A percentile compares a stretch with the other conserved stretches of the same genome.
These are phyloP conservation scores for Alligator sinensis DNA, from an alignment of 2,113 vertebrate species.

Conservation along the genomic window DNA sequence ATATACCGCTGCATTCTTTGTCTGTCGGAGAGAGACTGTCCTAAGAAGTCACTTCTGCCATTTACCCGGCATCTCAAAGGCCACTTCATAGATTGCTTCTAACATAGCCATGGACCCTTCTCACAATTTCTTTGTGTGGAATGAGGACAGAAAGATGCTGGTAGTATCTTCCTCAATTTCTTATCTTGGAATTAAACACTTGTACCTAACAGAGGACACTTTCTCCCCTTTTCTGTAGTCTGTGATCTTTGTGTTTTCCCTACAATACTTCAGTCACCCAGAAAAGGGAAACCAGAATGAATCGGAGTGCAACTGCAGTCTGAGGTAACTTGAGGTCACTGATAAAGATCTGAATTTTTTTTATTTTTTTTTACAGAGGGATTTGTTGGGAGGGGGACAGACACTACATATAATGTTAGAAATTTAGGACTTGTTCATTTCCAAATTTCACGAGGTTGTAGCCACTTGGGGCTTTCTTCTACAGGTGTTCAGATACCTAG, in stretches of 20 bases:
- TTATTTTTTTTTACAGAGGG: background rate
- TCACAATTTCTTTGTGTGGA: background rate
- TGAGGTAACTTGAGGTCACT: background rate
- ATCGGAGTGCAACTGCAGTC: background rate
- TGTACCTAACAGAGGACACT: background rate
- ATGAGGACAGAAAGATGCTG: background rate
- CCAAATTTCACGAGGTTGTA: background rate
- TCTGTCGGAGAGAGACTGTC: background rate
- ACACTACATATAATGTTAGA: background rate
- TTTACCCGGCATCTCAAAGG: background rate
- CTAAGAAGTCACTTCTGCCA: background rate
- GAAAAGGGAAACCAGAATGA: background rate
- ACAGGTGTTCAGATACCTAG: background rate
- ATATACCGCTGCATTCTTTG: background rate
- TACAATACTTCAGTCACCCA: background rate
- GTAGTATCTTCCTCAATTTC: background rate
- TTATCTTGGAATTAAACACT: background rate
- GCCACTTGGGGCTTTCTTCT: background rate
- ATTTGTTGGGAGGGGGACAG: background rate
- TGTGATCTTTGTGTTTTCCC: background rate
- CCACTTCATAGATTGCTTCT: background rate
- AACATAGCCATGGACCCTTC: background rate
- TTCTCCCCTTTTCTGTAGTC: background rate
- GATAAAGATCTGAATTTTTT: background rate
- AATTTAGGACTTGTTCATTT: background rate